Base-by-base conservation (phyloP, 2,113 vertebrate genomes). In the Pachycephala philippinensis region DNA sequence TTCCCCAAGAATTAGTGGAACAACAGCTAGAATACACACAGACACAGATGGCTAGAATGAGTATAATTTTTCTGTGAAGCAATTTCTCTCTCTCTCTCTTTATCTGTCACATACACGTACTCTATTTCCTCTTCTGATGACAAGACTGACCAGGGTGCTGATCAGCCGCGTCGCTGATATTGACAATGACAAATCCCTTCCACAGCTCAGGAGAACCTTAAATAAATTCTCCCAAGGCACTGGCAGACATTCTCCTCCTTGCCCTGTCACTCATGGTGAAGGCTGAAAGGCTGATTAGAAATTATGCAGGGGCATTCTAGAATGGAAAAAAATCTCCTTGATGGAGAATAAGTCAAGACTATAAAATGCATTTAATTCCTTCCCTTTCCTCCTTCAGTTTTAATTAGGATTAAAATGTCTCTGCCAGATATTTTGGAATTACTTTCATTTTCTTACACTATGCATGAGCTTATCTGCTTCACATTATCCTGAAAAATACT, bases 161-260 rank as follows among this genome's bases (percentile, higher is more conserved):
- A 96, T 92, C 79, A 93, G 52, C 76, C 13, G 37, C 1, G 1
- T 42, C 19, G 23, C 39, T 19, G 4, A 87, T 97, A 95, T n/a
- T 91, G 84, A 94, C 92, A 96, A 86, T 87, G 93, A 97, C 90
- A 94, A 93, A 94, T 97, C 83, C 83, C 40, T 96, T 91, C 37
- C 76, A 42, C 69, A 91, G 60, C 69, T 88, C 65, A 81, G 91
- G 91, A 91, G 18, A 85, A 64, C 83, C 64, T 87, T 53, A 96
- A 96, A 90, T 76, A 87, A 95, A 97, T 97, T 96, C 81, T 92
- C 88, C 50, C 57, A 75, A 80, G 70, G 68, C 81, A 39, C n/a
- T 74, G 42, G 64, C 72, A 89, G 42, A 87, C 42, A 2, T 47
- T 75, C 20, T 84, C 50, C 87, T 97, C 57, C 54, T 69, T 93